Evolutionary conservation across 2,888 invertebrate species (phyloP).

Genomic region (Sclerodermus sp.): DNA sequence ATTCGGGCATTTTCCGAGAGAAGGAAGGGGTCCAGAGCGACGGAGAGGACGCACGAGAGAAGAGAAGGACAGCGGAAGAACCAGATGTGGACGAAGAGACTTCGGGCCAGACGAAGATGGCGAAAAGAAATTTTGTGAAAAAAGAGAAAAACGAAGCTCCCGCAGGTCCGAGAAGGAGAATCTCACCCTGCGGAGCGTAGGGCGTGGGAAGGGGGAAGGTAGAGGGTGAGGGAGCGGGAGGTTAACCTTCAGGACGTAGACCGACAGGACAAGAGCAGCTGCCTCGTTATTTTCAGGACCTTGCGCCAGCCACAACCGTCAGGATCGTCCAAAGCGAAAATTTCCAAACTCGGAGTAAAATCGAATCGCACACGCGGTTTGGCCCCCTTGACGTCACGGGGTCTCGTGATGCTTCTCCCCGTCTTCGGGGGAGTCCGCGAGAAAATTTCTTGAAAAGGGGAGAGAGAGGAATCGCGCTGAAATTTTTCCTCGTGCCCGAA

Average conservation of each 20-base stretch:
- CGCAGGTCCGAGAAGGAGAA: conserved; percentile 18
- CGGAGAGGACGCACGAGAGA: conserved; percentile 5
- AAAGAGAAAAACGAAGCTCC: conserved; percentile 13
- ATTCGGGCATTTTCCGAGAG: no score
- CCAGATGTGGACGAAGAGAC: conserved; percentile 1
- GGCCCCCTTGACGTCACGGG: no score
- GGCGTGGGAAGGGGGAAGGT: conserved; percentile 17
- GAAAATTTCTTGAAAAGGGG: no score
- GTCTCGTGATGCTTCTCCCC: no score
- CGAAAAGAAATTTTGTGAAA: conserved; percentile 14
- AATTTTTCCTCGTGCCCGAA: no score
- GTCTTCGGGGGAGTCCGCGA: no score
- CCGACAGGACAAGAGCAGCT: conserved; percentile 42
- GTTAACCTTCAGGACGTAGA: conserved; percentile 23
- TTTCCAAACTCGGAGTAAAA: no score
- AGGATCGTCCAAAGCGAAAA: no score
- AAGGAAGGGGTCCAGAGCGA: conserved; percentile 9
- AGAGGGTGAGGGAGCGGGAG: conserved; percentile 7
- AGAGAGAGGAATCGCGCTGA: no score
- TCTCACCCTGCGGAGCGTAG: conserved; percentile 13
- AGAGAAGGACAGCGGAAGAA: conserved; percentile 10
- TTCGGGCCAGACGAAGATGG: conserved; percentile 8
- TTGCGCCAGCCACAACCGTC: conserved; percentile 28
- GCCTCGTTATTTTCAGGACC: conserved; percentile 51
- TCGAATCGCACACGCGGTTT: no score